Percentiles rank a stretch among this genome's conserved stretches.
Conservation (phyloP, 2,888 invertebrate species). For the Halictus quadricinctus region DNA sequence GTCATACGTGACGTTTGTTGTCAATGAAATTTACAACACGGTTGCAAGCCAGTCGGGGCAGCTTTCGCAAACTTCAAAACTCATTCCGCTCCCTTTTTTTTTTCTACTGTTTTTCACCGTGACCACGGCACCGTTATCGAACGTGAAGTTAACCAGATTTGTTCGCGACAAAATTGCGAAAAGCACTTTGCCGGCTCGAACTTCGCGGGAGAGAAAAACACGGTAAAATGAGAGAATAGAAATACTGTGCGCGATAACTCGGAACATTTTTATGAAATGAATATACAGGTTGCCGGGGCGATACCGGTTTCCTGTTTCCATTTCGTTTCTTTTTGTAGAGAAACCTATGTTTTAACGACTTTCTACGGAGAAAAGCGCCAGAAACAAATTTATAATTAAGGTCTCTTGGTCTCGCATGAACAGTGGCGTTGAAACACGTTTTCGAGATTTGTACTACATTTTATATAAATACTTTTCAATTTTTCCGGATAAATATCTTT, state of each 20-base stretch:
- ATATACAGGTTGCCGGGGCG: neutral
- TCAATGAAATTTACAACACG: conserved; percentile 49
- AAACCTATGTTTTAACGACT: neutral
- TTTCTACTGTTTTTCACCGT: neutral
- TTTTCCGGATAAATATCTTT: neutral
- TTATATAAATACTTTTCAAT: neutral
- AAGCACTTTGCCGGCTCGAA: neutral
- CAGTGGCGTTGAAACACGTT: neutral
- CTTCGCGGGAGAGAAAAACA: neutral
- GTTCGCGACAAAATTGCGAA: neutral
- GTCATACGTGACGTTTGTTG: conserved; percentile 30
- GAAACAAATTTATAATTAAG: neutral
- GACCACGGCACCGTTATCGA: conserved; percentile 42
- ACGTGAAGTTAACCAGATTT: conserved; percentile 30
- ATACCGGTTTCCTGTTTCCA: neutral
- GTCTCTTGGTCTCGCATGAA: neutral
- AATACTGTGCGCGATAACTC: neutral
- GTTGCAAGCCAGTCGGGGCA: conserved; percentile 24
- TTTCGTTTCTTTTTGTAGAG: neutral
- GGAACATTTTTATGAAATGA: neutral
- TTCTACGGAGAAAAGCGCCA: neutral
- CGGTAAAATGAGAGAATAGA: neutral
- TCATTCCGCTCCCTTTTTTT: conserved; percentile 13
- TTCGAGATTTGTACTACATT: neutral
- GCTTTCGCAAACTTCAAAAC: conserved; percentile 44